Percentiles rank a stretch among this genome's conserved stretches.
Evolutionary conservation across 2,888 invertebrate species (phyloP).

Genomic region (Stenodema calcarata): DNA sequence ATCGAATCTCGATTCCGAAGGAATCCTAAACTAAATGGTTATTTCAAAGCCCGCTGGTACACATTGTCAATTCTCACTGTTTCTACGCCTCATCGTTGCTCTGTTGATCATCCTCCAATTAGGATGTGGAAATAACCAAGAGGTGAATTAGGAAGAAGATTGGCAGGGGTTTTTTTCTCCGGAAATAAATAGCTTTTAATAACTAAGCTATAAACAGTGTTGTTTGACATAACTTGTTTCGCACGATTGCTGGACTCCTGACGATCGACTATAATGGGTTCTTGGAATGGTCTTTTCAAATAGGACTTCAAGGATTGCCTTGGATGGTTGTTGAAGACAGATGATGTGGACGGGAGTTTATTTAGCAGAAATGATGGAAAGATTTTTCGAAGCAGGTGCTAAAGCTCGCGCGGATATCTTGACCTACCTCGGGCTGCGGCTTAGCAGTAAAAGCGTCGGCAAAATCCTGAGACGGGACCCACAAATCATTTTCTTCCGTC

Average conservation of each 20-base stretch:
- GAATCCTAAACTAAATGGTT: background rate
- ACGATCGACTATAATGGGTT: too few species aligned
- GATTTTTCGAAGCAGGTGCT: background rate
- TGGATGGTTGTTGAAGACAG: background rate
- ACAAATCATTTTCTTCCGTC: conserved; percentile 8
- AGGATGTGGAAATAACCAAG: background rate
- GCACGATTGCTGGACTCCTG: too few species aligned
- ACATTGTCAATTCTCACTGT: background rate
- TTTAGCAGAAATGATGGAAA: background rate
- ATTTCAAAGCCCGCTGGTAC: background rate
- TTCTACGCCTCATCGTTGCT: background rate
- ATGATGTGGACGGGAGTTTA: background rate
- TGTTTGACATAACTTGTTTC: too few species aligned
- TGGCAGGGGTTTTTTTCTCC: too few species aligned
- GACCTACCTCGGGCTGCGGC: conserved; percentile 1
- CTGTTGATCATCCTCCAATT: background rate
- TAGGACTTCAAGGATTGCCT: too few species aligned
- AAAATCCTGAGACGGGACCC: background rate
- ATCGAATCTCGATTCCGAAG: background rate
- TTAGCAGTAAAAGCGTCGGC: background rate
- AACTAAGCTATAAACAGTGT: too few species aligned
- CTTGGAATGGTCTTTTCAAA: too few species aligned
- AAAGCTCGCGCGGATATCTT: background rate
- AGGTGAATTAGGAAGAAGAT: background rate
- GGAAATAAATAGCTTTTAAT: too few species aligned